phyloP scores from a whole-genome alignment of 2,113 vertebrate genomes.

The Urocolius indicus region DNA sequence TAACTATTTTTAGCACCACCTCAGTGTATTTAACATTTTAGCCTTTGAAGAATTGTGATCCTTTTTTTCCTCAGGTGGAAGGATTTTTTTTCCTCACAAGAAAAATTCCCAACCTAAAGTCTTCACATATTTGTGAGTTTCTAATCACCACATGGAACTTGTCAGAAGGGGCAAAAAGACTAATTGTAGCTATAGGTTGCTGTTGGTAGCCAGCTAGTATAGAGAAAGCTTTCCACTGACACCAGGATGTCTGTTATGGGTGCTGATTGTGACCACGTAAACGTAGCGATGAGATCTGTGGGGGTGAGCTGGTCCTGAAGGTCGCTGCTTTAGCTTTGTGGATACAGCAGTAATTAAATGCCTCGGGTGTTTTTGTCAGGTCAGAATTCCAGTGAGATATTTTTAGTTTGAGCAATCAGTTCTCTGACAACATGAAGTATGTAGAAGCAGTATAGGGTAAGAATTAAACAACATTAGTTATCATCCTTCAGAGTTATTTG shows the following conservation, averaged over 20 bases:
- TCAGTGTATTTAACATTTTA: neutral
- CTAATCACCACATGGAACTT: neutral
- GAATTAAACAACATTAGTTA: neutral
- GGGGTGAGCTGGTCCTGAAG: neutral
- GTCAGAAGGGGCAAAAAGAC: neutral
- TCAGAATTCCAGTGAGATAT: neutral
- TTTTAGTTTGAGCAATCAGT: conserved; percentile 16
- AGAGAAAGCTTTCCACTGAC: neutral
- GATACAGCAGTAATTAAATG: conserved; percentile 7
- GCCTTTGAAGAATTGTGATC: neutral
- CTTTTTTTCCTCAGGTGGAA: neutral
- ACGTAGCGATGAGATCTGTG: rapidly evolving
- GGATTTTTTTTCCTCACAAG: neutral
- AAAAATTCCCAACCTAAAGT: neutral
- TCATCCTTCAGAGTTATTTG: neutral
- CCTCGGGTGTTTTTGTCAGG: conserved; percentile 18
- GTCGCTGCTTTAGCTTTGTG: neutral
- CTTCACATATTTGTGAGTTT: neutral
- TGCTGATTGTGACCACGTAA: neutral
- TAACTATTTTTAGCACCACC: neutral
- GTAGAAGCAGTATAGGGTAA: neutral
- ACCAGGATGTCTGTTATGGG: rapidly evolving
- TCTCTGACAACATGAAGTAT: neutral
- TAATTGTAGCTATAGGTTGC: neutral
- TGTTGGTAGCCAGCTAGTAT: neutral